Evolutionary conservation across 2,113 vertebrate genomes (phyloP).

Genomic region (Melanerpes formicivorus): DNA sequence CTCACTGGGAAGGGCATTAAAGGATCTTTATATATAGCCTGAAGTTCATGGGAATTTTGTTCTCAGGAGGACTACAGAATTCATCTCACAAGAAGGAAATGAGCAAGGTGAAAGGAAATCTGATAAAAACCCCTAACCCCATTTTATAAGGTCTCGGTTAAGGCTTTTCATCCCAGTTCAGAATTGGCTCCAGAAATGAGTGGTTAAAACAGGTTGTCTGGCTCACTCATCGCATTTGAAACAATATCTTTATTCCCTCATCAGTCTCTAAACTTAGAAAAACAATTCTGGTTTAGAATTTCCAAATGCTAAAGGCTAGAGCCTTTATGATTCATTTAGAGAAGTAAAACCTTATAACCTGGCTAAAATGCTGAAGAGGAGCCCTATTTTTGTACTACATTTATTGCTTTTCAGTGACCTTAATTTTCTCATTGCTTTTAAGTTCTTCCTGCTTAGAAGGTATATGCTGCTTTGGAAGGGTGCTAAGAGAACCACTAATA

Average conservation of each 20-base stretch:
- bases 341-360: conserved; percentile 53
- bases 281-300: conserved; percentile 69
- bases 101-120: conserved; percentile 25
- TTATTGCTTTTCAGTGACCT: conserved; percentile 12
- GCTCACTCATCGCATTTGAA: conserved; percentile 13
- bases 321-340: conserved; percentile 63
- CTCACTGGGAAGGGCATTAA: not conserved
- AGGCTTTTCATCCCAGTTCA: not conserved
- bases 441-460: conserved; percentile 22
- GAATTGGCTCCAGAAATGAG: not conserved
- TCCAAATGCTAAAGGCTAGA: not conserved
- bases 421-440: conserved; percentile 58
- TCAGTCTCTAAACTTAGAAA: conserved; percentile 23
- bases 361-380: conserved; percentile 12
- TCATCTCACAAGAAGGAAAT: conserved; percentile 24
- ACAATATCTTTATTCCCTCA: conserved; percentile 53
- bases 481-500: conserved; percentile 56
- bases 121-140: not conserved
- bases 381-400: conserved; percentile 38
- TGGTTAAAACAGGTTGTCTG: conserved; percentile 35
- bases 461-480: conserved; percentile 41
- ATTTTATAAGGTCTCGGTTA: conserved; percentile 4
- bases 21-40: not conserved
- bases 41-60: conserved; percentile 2
- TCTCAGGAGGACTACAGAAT: not conserved